Evolutionary conservation across 2,797 vertebrate genomes (phyloP).

Genomic region (Cuculus canorus): DNA sequence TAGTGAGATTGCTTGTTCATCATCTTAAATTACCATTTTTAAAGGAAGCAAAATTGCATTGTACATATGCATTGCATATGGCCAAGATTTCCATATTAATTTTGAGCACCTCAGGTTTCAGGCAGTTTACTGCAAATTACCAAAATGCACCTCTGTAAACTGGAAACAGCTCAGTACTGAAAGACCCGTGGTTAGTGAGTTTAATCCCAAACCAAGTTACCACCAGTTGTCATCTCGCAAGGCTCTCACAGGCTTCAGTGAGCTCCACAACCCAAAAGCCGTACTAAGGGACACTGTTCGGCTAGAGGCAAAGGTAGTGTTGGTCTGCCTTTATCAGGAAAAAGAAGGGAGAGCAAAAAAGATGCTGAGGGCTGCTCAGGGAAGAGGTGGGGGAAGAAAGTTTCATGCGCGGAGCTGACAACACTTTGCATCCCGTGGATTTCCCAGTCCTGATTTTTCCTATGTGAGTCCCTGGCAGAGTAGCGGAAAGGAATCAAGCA

Average conservation of each 20-base stretch:
- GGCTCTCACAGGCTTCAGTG: accelerated
- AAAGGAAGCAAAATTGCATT: neutral
- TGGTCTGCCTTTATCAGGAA: neutral
- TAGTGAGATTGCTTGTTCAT: neutral
- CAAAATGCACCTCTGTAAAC: neutral
- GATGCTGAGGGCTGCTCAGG: neutral
- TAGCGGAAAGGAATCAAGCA: neutral
- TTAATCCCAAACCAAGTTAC: neutral
- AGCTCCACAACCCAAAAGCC: neutral
- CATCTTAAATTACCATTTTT: neutral
- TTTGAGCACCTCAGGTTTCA: neutral
- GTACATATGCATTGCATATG: no score
- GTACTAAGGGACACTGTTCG: accelerated
- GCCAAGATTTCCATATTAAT: neutral
- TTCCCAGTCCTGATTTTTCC: neutral
- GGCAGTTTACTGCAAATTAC: neutral
- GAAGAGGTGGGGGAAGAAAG: accelerated
- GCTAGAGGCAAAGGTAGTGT: accelerated
- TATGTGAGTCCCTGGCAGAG: neutral
- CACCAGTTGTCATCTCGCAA: accelerated
- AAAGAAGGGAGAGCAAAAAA: neutral
- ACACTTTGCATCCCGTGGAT: accelerated
- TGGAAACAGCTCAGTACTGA: accelerated
- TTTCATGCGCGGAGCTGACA: neutral
- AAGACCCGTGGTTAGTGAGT: accelerated